Evolutionary conservation across 2,797 vertebrate species (phyloP), one percentile per base, ranked within the genome.

Genomic region (Taenioides sp.): DNA sequence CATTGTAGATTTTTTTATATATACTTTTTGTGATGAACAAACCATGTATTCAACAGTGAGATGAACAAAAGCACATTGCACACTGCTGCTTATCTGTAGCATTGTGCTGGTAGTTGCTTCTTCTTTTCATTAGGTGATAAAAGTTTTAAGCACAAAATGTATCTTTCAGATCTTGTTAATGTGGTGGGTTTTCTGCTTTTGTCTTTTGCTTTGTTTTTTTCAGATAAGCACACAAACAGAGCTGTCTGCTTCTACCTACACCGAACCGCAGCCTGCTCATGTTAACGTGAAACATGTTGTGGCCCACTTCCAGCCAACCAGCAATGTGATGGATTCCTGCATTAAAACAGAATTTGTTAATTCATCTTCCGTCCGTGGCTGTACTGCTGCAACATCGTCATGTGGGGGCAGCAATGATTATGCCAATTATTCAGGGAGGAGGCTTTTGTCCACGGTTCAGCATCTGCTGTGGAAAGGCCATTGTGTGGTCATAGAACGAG

Each of bases 221-320:
- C 82, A 94, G 93, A 84, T 92, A 14, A 77, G 75, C 70, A 72
- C 65, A 23, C 65, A 71, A 20, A 49, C 23, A 7, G 60, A 77
- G 0, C 65, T 64, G 9, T 7, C 69, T 27, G 58, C 72, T 66
- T 63, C 59, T 0, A 27, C 71, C 4, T 5, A 28, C 37, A 65
- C 66, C 80, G 83, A 62, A 50, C 69, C 22, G 2, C 63, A 88
- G 0, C 68, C 66, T 0, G 43, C 52, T 0, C 94, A 95, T 49
- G 87, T 88, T 82, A 94, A 92, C 37, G 78, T 95, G 67, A 93
- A 90, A 78, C 70, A 88, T 14, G 63, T 86, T 14, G 58, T 95
- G 4, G 58, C 84, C 62, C 72, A 68, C 77, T 93, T 95, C 78
- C 68, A 73, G 27, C 69, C 78, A 9, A 47, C 57, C 61, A 70